Evolutionary conservation across 2,888 invertebrate genomes (phyloP), one percentile per base, ranked within the genome.

Genomic region (Teleogryllus oceanicus): DNA sequence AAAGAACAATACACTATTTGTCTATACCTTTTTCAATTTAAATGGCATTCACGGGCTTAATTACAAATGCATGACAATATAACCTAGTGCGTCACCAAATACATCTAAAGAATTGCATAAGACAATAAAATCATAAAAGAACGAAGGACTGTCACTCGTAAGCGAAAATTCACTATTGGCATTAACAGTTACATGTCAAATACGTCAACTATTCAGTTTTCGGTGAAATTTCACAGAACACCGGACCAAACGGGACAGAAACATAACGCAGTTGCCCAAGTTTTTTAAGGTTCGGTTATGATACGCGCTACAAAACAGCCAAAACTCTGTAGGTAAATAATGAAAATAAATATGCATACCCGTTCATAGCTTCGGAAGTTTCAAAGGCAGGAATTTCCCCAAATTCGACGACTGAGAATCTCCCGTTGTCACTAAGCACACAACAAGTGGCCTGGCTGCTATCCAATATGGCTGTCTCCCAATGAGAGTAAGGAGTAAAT

Each of bases 391-490:
- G 16, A 79, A 75, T 21, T 49, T 21, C 21, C 74, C 75, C 21
- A 74, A 62, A 79, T 11, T 21, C n/a, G 50, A 24, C 12, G 74
- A 75, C 21, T n/a, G 21, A 20, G 49, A 18, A 50, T 75, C 51
- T 80, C 80, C 62, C 80, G 80, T 77, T 77, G 80, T 77, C 76
- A 77, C 62, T n/a, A 50, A 16, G 62, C 62, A 77, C 77, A 77
- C 80, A 80, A 80, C 80, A 80, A 80, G 80, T 80, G 80, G 79
- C 77, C 80, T 80, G 80, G 37, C 74, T 62, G 50, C 77, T 76
- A 50, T 49, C 76, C 77, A 80, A 80, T 80, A 80, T 80, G 80
- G 80, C 80, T 62, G 37, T 78, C 21, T 18, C 24, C 78, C 20
- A 12, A n/a, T 21, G 21, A 50, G 50, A 21, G 37, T 11, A 50